Base-by-base conservation (phyloP, 37 sponge, comb jelly and placozoan species). In the Corticium candelabrum region DNA sequence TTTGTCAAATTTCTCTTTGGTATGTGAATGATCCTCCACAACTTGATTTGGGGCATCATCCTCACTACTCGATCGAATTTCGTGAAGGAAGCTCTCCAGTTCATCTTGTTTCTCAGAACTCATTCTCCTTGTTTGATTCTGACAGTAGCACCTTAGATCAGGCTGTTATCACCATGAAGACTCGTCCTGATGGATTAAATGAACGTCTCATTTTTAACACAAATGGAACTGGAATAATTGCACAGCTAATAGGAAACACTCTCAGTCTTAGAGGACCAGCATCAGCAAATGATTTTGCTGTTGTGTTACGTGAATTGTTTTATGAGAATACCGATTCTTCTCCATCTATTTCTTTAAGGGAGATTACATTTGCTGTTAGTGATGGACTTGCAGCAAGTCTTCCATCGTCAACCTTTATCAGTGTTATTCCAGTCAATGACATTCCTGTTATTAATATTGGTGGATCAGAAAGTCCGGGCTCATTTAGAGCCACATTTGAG, bases 11-110 rank as follows among this genome's bases (percentile, higher is more conserved):
- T 7, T 37, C 76, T 0, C 41, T 89, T 50, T 4, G 41, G 7
- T 69, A 86, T 31, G 40, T 83, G 40, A 89, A 89, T 77, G 90
- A 89, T 38, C 86, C 90, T 33, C 90, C 90, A 29, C 39, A 34
- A 15, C 35, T 89, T 27, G 29, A 70, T 29, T 32, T 70, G 11
- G 62, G 62, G 21, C 62, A 50, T 50, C 15, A 50, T 50, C 62
- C 62, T 11, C 15, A 50, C 21, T 50, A 27, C 21, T 11, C 11
- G 15, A 21, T 50, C 15, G 21, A 11, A 21, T 50, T 27, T 50
- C 11, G 15, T 50, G 62, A 50, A 21, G 21, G 21, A 50, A 21
- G 62, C 11, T 21, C 62, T 50, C 62, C 62, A 27, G 62, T 50
- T 50, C 62, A 50, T 27, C 62, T 50, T 50, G 62, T 50, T 50